A percentile compares a stretch with the other conserved stretches of the same genome.
Evolutionary conservation across 2,113 vertebrate genomes (phyloP).

Genomic region (Bubalus kerabau): DNA sequence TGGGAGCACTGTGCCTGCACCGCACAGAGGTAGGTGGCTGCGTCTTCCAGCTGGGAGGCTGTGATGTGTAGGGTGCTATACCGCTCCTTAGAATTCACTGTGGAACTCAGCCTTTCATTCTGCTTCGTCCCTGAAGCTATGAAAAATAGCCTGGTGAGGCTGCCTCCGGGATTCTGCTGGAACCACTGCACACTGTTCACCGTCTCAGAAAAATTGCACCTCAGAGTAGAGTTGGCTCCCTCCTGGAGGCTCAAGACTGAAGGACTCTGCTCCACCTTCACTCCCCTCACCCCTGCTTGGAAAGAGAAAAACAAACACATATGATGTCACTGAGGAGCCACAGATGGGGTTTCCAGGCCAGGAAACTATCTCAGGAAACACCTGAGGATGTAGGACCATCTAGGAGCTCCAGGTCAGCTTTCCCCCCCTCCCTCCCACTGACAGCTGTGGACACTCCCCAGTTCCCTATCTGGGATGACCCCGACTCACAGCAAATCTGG

Average conservation of each 20-base stretch:
- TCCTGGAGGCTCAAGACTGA: not conserved
- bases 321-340: too few relatives aligned
- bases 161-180: not conserved
- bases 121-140: not conserved
- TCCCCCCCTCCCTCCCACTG: too few relatives aligned
- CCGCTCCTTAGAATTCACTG: not conserved
- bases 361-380: not conserved
- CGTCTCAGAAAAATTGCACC: not conserved
- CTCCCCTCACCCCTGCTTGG: not conserved
- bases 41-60: not conserved
- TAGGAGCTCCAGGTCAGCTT: not conserved
- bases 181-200: not conserved
- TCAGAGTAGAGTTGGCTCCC: not conserved
- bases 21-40: conserved; percentile 20
- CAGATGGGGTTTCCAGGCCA: fast-evolving
- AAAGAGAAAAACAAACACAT: not conserved
- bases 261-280: conserved; percentile 10
- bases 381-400: not conserved
- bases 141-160: not conserved
- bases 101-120: not conserved
- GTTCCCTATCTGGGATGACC: too few relatives aligned
- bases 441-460: too few relatives aligned
- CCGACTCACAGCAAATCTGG: too few relatives aligned
- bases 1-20: not conserved
- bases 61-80: not conserved